Conservation (phyloP, 2,888 invertebrate species). For the Lasius fuliginosus region DNA sequence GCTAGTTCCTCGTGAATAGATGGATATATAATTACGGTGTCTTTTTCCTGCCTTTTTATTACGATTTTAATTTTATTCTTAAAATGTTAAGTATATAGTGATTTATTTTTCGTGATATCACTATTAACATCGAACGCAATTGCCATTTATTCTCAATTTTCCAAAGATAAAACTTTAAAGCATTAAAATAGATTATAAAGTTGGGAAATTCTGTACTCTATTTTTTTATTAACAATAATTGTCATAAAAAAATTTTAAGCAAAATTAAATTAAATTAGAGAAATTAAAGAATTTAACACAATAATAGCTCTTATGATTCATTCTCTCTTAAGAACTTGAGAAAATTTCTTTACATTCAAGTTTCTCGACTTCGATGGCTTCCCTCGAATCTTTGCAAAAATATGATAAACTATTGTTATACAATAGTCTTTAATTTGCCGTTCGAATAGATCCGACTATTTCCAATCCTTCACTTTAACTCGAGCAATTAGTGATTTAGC, state of each 20-base stretch:
- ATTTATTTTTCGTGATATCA: background rate
- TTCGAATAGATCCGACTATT: background rate
- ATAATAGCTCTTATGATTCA: background rate
- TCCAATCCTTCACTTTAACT: background rate
- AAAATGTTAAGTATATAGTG: background rate
- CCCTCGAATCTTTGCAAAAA: background rate
- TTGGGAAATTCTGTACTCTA: background rate
- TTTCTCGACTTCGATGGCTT: background rate
- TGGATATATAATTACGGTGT: background rate
- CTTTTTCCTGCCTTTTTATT: background rate
- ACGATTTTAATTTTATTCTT: background rate
- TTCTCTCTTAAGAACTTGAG: background rate
- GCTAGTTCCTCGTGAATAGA: background rate
- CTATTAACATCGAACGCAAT: background rate
- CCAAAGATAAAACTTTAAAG: background rate
- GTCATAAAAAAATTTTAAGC: background rate
- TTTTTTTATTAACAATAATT: background rate
- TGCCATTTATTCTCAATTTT: background rate
- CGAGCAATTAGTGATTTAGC: background rate
- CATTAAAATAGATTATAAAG: background rate
- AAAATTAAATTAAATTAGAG: background rate
- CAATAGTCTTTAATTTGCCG: background rate
- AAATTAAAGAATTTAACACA: background rate
- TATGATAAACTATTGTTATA: background rate
- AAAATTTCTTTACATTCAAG: background rate